Evolutionary conservation across 2,113 vertebrate genomes (phyloP), one percentile per base, ranked within the genome.

Genomic region (Nipponia nippon): DNA sequence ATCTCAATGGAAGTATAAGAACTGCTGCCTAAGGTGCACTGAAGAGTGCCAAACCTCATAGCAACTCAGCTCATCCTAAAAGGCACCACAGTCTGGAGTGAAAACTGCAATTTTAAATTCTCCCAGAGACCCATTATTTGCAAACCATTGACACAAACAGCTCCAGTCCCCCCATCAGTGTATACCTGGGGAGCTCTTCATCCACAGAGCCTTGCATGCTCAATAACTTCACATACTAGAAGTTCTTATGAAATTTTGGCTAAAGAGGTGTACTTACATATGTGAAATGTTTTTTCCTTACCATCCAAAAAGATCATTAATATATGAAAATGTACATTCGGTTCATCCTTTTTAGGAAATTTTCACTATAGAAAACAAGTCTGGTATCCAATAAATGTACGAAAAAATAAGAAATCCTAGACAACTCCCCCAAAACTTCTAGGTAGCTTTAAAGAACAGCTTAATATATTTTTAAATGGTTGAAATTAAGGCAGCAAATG

Each of bases 111-210:
- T 98, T 97, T 97, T 89, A 97, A 98, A 97, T 96, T 98, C 97
- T 98, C 98, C 98, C 79, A 87, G 98, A 98, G 98, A 98, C 95
- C 94, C 97, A 98, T 98, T 98, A 98, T 98, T 98, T 98, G 97
- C 97, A 98, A 98, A 96, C 96, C 98, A 98, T 96, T 98, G 98
- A 98, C 97, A 98, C 96, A 97, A 96, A 98, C 93, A 97, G 82
- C 96, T 96, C 93, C 86, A 83, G 95, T 97, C 89, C 84, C 96
- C 96, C 93, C 94, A 96, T 97, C 97, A 97, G 92, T 81, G 84
- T 23, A 67, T 73, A 94, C 81, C 97, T 78, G 83, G 98, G 98
- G 98, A 98, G 95, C 97, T 96, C 89, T 98, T 97, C 95, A 98
- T 97, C 86, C 62, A 6, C 89, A 71, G 70, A 97, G 95, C 53